A percentile compares a stretch with the other conserved stretches of the same genome.
Evolutionary conservation across 2,113 vertebrate species (phyloP).

Genomic region (Coptodon bakossiorum): DNA sequence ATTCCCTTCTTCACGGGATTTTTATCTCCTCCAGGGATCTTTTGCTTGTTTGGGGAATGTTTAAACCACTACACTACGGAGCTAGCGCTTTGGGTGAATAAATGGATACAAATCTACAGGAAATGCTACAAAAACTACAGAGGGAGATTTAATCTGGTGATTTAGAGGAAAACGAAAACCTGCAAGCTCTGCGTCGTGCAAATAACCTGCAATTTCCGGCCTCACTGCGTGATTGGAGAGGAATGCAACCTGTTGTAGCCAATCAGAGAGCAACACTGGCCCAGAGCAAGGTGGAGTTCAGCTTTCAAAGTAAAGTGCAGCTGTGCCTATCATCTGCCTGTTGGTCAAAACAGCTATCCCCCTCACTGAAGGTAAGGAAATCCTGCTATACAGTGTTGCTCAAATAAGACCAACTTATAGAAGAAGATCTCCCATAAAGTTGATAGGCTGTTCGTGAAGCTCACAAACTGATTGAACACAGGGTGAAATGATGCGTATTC

Average conservation of each 20-base stretch:
- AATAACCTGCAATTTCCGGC: background rate
- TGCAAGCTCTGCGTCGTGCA: background rate
- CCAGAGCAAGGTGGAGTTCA: background rate
- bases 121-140: background rate
- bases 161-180: background rate
- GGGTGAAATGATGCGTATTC: background rate
- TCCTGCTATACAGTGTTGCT: background rate
- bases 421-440: background rate
- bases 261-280: conserved; percentile 31
- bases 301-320: conserved; percentile 21
- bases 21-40: background rate
- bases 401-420: background rate
- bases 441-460: background rate
- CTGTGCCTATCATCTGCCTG: background rate
- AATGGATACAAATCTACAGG: background rate
- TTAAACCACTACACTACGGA: background rate
- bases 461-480: background rate
- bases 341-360: background rate
- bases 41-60: background rate
- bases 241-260: conserved; percentile 15
- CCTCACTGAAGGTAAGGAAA: background rate
- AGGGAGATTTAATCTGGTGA: background rate
- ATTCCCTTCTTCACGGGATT: background rate
- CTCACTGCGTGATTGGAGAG: conserved; percentile 20
- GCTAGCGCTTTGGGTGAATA: background rate